A percentile compares a stretch with the other conserved stretches of the same genome.
Evolutionary conservation across 2,888 invertebrate genomes (phyloP).

Genomic region (Melinaea menophilus): DNA sequence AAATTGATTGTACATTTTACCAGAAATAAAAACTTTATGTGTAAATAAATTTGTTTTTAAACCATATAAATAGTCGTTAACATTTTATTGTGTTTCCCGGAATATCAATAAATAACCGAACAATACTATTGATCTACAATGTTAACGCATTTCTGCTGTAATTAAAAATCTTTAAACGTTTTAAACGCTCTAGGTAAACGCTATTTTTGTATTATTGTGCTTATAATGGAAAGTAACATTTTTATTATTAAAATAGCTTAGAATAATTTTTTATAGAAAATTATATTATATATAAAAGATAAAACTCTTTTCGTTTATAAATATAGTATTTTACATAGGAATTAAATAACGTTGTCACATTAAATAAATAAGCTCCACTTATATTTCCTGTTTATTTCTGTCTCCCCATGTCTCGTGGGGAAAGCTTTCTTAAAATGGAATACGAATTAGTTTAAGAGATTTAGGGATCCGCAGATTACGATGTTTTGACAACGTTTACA

Average conservation of each 20-base stretch:
- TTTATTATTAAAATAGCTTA: background rate
- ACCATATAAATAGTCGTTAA: constrained; percentile 33
- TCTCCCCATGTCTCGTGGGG: constrained; percentile 46
- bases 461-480: constrained; percentile 35
- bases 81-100: constrained; percentile 29
- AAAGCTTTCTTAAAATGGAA: constrained; percentile 51
- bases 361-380: constrained; percentile 66
- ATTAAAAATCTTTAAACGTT: constrained; percentile 10
- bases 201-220: no score
- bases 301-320: constrained; percentile 26
- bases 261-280: background rate
- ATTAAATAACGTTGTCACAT: constrained; percentile 64
- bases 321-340: constrained; percentile 58
- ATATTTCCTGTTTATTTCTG: constrained; percentile 70
- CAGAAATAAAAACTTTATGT: background rate
- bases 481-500: constrained; percentile 18
- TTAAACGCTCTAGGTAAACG: background rate
- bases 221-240: no score
- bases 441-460: constrained; percentile 42
- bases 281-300: constrained; percentile 17
- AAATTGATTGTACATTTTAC: background rate
- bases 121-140: constrained; percentile 32
- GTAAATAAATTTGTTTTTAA: constrained; percentile 28
- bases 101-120: constrained; percentile 25
- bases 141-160: constrained; percentile 13